phyloP scores from a whole-genome alignment of 2,113 vertebrate genomes.

The Zosterops hypoxanthus region DNA sequence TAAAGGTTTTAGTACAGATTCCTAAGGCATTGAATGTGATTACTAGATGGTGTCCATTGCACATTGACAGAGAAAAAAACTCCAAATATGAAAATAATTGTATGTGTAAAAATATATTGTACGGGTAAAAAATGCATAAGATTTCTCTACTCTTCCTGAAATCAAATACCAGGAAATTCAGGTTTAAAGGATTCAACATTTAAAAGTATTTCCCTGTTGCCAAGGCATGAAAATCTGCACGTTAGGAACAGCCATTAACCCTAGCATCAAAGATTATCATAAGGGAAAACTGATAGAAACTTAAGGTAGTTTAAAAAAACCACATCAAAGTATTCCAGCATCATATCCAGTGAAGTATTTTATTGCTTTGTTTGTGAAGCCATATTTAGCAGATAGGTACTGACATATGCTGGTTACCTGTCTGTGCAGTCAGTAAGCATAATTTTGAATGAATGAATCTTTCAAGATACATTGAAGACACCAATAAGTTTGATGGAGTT shows the following conservation, averaged over 20 bases:
- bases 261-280: rapidly evolving
- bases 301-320: neutral
- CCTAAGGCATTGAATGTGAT: neutral
- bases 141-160: neutral
- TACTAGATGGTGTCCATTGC: neutral
- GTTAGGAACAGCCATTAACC: neutral
- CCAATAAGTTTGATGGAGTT: neutral
- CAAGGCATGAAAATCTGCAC: neutral
- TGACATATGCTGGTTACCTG: neutral
- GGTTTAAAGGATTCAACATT: neutral
- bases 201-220: neutral
- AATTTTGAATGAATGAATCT: neutral
- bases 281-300: neutral
- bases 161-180: neutral
- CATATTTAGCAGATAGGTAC: neutral
- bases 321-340: neutral
- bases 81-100: neutral
- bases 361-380: neutral
- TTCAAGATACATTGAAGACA: neutral
- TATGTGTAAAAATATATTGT: too few relatives aligned
- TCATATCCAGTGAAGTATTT: neutral
- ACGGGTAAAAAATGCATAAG: neutral
- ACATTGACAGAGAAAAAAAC: neutral
- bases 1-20: neutral
- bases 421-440: neutral